Conservation (phyloP, 1,140 invertebrate species). For the Amphibalanus amphitrite region DNA sequence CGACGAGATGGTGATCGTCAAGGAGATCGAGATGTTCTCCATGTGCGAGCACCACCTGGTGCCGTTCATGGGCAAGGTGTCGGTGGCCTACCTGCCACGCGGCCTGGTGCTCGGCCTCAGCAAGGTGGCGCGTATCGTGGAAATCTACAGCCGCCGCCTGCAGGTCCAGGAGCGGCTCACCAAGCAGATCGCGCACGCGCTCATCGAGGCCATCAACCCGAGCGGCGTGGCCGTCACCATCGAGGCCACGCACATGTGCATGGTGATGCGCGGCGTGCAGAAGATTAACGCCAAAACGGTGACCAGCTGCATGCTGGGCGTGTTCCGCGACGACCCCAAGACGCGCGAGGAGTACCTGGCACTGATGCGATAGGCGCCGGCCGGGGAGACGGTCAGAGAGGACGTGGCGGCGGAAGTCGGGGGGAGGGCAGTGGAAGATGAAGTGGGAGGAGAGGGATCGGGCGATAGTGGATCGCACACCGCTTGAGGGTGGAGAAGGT, state of each 20-base stretch:
- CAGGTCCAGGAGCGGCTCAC: conserved; percentile 89
- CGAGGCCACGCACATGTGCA: conserved; percentile 99
- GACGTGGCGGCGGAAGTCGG: too few relatives aligned
- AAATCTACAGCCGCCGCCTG: conserved; percentile 10
- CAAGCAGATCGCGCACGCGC: conserved; percentile 92
- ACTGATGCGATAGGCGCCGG: conserved; percentile 29
- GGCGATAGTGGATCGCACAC: too few relatives aligned
- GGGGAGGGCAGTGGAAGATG: too few relatives aligned
- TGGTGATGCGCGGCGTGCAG: conserved; percentile 99
- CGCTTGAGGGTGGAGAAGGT: too few relatives aligned
- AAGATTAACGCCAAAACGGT: conserved; percentile 98
- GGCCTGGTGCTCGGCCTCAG: conserved; percentile 92
- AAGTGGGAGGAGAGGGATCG: too few relatives aligned
- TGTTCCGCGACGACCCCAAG: conserved; percentile 95
- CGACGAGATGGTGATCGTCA: conserved; percentile 99
- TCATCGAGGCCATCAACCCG: conserved; percentile 90
- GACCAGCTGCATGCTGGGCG: conserved; percentile 97
- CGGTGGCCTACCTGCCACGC: conserved; percentile 94
- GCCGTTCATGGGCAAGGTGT: conserved; percentile 97
- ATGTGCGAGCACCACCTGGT: conserved; percentile 99
- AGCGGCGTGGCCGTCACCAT: conserved; percentile 93
- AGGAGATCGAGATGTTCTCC: conserved; percentile 99
- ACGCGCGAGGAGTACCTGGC: conserved; percentile 95
- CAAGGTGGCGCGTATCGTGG: conserved; percentile 51
- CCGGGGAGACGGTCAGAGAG: too few relatives aligned